Base-by-base conservation (phyloP, 2,797 vertebrate species). In the Muraenolepis orangiensis region DNA sequence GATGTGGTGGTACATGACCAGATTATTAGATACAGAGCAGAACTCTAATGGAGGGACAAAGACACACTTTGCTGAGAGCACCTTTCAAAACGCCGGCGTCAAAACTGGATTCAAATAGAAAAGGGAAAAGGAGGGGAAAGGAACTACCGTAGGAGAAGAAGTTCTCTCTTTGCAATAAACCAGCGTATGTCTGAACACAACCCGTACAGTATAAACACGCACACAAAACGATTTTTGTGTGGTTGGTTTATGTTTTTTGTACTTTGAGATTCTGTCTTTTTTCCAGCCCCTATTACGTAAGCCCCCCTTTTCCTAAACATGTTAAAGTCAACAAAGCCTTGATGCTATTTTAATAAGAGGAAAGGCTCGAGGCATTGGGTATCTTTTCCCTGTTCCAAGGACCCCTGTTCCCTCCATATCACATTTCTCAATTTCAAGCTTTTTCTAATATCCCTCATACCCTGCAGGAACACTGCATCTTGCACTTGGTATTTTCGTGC, bases 261-360 rank as follows among this genome's bases (percentile, higher is more conserved):
- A 64, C 57, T 26, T 64, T 4, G 57, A 64, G 23, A 64, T 64
- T 13, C 23, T 64, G 32, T 34, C 10, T 64, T 64, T 64, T 64
- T 64, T 64, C 57, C 32, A 34, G 26, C n/a, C 57, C 57, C n/a
- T 26, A 31, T 34, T 72, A 79, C 78, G 61, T n/a, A n/a, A n/a
- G 81, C 77, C 81, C 86, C 85, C 83, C 74, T 79, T 75, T 85
- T 89, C 83, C 85, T 91, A 92, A 94, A 94, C 90, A 94, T 87
- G 88, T 86, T 93, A 87, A 92, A 94, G 91, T 94, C 88, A 94
- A 94, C 93, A 91, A 93, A 92, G 90, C 87, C 82, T 76, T 87
- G 87, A 92, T 92, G 89, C 87, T 89, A 80, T 90, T 93, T 93
- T 90, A 93, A 93, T 92, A 91, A 92, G 89, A 93, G 86, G 88